Base-by-base conservation (phyloP, 2,797 vertebrate species). In the Acipenser ruthenus region DNA sequence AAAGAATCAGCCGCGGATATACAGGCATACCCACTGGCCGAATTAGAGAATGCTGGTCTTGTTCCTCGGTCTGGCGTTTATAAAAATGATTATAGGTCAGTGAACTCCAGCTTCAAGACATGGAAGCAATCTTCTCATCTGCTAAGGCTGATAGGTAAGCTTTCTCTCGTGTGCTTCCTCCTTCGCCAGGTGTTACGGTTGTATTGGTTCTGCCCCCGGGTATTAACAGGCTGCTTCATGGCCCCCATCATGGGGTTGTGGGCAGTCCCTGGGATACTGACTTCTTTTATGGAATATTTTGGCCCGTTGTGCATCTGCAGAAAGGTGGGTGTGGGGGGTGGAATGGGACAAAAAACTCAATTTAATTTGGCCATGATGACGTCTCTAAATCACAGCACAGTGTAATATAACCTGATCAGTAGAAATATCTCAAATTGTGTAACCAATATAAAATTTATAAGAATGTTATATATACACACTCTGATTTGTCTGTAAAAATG, bases 261-360 rank as follows among this genome's bases (percentile, higher is more conserved):
- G 80, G 88, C 75, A 69, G 87, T 83, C 0, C 90, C 86, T 13
- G 91, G 89, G 71, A 82, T 83, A 75, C 95, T 93, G 76, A 93
- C 88, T 81, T 89, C 90, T 84, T 95, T 98, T 84, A 93, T 77
- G 62, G 92, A 90, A 83, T 93, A 94, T 79, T 96, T 97, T 77
- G 86, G 88, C 77, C 88, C 91, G 1, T 76, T 88, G 79, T 88
- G 89, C 79, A 89, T 88, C 91, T 95, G 80, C 63, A 71, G 75
- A 72, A 12, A 76, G 49, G 58, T 0, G 72, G 69, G 2, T 18
- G 18, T 18, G 18, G 18, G 2, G 4, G 37, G 37, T 37, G 37
- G 37, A 64, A 8, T 70, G 68, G 63, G 13, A 49, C 15, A n/a
- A 55, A n/a, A 59, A 10, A 60, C 50, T 50, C 2, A 48, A 50